Evolutionary conservation across 2,113 vertebrate genomes (phyloP), one percentile per base, ranked within the genome.

Genomic region (Rattus rattus): DNA sequence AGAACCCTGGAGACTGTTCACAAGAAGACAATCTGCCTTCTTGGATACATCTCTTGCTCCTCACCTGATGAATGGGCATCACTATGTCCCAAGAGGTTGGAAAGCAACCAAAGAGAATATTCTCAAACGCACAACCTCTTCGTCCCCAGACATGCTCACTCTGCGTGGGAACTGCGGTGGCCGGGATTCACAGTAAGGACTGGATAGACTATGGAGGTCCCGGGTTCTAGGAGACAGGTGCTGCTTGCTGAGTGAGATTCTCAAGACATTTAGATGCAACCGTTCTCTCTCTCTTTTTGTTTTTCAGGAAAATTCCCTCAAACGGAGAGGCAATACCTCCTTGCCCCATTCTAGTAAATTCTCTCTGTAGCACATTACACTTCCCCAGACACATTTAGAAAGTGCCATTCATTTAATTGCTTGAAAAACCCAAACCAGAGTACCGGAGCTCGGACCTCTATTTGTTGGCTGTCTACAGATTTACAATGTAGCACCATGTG

Each of bases 361-460:
- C 96, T 97, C 94, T 10, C 96, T 81, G n/a, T 97, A 97, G 94
- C 97, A 98, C 90, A 52, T 85, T 98, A 98, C 98, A 98, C 97
- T 97, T 98, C 98, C 85, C 96, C 8, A 1, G 96, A 97, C 98
- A 98, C 92, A 65, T 92, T 97, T 93, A 94, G 69, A 95, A 98
- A 97, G 95, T 97, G 97, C 97, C 98, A 98, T 98, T 99, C 98
- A 97, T 97, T 99, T 98, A 98, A 99, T 98, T 98, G 98, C 98
- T 97, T 97, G 80, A 97, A 98, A 98, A 98, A 79, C 90, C 89
- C 94, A 96, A 97, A 98, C 94, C 94, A 98, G 95, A 96, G 96
- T 96, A 95, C 97, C 98, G 97, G 90, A 91, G 93, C 95, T 98
- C 92, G 97, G 94, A 77, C 63, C 92, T 77, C 90, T 95, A 96